These are phyloP conservation scores for Oreochromis niloticus DNA, from an alignment of 2,113 vertebrate species.

Conservation along the genomic window DNA sequence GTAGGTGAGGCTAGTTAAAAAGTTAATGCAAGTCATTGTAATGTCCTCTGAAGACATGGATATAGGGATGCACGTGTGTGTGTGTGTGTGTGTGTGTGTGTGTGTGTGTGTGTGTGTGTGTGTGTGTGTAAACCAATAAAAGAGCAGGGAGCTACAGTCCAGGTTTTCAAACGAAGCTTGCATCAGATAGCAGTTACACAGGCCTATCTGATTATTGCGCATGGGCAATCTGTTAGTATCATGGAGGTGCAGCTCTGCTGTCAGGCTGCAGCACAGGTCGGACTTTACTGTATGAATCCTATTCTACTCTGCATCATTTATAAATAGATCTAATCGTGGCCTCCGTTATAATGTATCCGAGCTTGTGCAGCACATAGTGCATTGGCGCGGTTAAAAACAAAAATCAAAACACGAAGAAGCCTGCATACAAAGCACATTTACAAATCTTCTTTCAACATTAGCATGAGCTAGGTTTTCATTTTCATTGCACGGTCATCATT, in stretches of 20 bases:
- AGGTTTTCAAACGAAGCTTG: constrained; percentile 37
- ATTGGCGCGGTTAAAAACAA: background rate
- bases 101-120: background rate
- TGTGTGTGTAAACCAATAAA: constrained; percentile 20
- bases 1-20: background rate
- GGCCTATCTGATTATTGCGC: constrained; percentile 58
- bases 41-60: background rate
- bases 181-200: constrained; percentile 57
- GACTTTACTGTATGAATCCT: constrained; percentile 12
- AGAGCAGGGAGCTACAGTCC: constrained; percentile 3
- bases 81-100: constrained; percentile 11
- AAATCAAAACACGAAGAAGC: background rate
- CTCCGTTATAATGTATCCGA: constrained; percentile 20
- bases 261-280: constrained; percentile 32
- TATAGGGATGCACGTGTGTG: background rate
- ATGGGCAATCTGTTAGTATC: constrained; percentile 56
- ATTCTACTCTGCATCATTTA: constrained; percentile 31
- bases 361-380: background rate
- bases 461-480: background rate
- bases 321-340: constrained; percentile 50
- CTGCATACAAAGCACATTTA: background rate
- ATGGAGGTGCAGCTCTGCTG: constrained; percentile 35
- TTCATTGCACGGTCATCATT: background rate
- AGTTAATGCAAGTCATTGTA: background rate
- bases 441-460: background rate